Evolutionary conservation across 35 echinoderm and acorn worm genomes (phyloP).

Genomic region (Diadema setosum): DNA sequence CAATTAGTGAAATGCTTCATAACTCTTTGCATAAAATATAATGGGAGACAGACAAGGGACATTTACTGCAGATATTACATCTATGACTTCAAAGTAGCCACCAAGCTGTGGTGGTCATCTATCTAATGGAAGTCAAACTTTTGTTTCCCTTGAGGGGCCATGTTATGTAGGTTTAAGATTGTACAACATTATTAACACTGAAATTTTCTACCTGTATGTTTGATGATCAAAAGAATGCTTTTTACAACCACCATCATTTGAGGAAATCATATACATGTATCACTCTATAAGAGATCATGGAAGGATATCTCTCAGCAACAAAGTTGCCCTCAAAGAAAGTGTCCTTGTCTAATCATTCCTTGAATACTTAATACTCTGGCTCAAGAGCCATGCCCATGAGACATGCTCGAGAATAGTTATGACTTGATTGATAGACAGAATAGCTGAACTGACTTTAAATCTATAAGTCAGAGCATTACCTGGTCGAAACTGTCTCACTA

Average conservation of each 20-base stretch:
- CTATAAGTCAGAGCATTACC: conserved; percentile 4
- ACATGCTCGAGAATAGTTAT: not conserved
- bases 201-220: too few species aligned
- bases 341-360: not conserved
- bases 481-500: conserved; percentile 67
- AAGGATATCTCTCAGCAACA: not conserved
- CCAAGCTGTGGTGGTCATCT: not conserved
- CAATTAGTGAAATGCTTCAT: too few species aligned
- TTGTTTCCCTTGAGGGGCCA: too few species aligned
- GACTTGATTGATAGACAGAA: not conserved
- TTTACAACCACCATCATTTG: too few species aligned
- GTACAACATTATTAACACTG: too few species aligned
- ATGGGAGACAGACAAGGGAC: not conserved
- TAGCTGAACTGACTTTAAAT: not conserved
- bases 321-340: not conserved
- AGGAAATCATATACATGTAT: too few species aligned
- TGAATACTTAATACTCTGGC: not conserved
- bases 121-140: not conserved
- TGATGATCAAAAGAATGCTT: too few species aligned
- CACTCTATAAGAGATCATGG: not conserved
- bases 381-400: not conserved
- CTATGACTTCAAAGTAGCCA: not conserved
- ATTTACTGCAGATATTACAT: not conserved
- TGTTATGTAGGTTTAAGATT: too few species aligned
- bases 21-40: too few species aligned